Percentiles rank a stretch among this genome's conserved stretches.
Conservation (phyloP, 2,888 invertebrate species). For the Serrognathus titanus region DNA sequence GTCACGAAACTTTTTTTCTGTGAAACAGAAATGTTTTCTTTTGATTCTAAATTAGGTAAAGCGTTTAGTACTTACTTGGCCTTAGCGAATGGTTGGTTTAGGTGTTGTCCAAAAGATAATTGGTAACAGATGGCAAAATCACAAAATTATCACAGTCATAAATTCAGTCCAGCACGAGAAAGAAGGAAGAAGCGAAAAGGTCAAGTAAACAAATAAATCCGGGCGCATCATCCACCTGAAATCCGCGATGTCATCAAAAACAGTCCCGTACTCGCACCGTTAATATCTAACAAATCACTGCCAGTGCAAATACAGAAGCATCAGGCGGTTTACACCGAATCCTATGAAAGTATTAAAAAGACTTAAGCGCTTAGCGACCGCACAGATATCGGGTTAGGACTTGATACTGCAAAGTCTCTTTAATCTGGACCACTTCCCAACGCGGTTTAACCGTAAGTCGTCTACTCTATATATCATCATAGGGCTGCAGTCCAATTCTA, state of each 20-base stretch:
- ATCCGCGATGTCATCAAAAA: conserved; percentile 36
- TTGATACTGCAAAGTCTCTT: conserved; percentile 54
- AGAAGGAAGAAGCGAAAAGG: conserved; percentile 7
- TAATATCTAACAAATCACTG: conserved; percentile 49
- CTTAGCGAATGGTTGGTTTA: no score
- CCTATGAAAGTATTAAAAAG: conserved; percentile 68
- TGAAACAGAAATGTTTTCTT: no score
- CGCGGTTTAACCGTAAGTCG: conserved; percentile 73
- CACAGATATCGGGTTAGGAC: conserved; percentile 60
- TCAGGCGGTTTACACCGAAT: conserved; percentile 46
- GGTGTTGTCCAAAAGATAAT: no score
- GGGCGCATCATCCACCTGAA: conserved; percentile 29
- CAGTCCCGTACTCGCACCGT: conserved; percentile 32
- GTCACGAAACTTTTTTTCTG: no score
- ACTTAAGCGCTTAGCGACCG: conserved; percentile 65
- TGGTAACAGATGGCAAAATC: not conserved
- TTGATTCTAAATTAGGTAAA: no score
- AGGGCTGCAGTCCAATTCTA: conserved; percentile 17
- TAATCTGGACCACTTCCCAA: conserved; percentile 74
- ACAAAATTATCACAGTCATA: conserved; percentile 1
- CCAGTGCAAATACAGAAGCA: conserved; percentile 38
- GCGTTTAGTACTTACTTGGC: no score
- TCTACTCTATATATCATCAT: conserved; percentile 70
- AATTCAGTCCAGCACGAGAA: not conserved
- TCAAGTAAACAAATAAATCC: conserved; percentile 31